Conservation (phyloP, 2,797 vertebrate species). For the Pipistrellus pygmaeus region DNA sequence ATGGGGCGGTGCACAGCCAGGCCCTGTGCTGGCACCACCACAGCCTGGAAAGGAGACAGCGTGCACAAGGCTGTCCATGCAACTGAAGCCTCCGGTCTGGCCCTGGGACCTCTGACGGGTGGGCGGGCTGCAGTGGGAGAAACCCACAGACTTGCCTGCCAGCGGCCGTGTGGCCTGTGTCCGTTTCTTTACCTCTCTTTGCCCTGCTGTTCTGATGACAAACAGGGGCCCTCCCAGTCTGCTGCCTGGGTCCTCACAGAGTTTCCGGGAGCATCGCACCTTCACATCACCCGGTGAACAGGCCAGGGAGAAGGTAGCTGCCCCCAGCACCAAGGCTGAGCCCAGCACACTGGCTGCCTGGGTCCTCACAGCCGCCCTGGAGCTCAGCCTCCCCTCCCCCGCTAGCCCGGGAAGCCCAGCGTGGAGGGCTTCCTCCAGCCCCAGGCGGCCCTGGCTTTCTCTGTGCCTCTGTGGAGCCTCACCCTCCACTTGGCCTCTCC, state of each 20-base stretch:
- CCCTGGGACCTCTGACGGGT: constrained; percentile 53
- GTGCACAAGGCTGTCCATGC: constrained; percentile 55
- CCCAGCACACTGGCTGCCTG: background rate
- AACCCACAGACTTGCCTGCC: background rate
- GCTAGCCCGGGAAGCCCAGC: background rate
- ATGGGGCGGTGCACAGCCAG: accelerated
- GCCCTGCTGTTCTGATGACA: background rate
- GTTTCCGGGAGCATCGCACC: background rate
- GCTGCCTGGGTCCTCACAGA: background rate
- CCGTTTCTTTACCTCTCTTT: background rate
- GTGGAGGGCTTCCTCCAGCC: background rate
- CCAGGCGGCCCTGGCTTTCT: background rate
- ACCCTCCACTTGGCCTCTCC: background rate
- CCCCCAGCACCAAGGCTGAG: no score
- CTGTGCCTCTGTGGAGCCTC: background rate
- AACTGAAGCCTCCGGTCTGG: constrained; percentile 74
- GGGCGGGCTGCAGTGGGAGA: background rate
- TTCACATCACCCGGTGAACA: background rate
- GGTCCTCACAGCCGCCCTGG: background rate
- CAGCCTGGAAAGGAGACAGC: background rate
- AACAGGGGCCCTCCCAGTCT: accelerated
- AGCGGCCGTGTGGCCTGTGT: background rate
- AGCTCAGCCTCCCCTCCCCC: no score
- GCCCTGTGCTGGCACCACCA: background rate
- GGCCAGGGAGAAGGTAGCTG: background rate